Evolutionary conservation across 2,113 vertebrate species (phyloP).

Genomic region (Herpetotheres cachinnans): DNA sequence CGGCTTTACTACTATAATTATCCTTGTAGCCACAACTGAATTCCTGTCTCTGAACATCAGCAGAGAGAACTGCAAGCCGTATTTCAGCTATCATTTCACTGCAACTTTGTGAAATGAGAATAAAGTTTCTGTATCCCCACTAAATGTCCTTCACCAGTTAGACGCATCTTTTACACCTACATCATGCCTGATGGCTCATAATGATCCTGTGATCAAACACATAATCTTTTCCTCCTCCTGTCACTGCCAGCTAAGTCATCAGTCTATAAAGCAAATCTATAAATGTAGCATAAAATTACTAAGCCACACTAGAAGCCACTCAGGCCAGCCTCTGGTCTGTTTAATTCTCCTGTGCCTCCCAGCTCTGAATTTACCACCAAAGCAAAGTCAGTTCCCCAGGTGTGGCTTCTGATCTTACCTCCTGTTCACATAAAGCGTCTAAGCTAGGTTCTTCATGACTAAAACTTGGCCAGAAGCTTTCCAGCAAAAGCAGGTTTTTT

Average conservation of each 20-base stretch:
- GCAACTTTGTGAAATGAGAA: neutral
- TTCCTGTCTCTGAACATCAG: neutral
- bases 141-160: neutral
- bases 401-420: neutral
- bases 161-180: neutral
- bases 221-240: neutral
- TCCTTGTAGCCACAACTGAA: neutral
- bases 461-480: neutral
- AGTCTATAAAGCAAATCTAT: neutral
- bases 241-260: neutral
- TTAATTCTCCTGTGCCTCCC: neutral
- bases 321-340: neutral
- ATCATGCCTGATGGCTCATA: neutral
- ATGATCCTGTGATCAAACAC: neutral
- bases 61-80: neutral
- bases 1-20: neutral
- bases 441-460: neutral
- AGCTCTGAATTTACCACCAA: neutral
- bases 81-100: neutral
- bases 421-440: neutral
- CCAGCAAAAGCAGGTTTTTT: neutral
- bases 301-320: neutral
- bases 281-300: neutral
- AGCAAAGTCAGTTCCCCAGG: neutral
- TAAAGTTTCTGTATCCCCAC: neutral